Evolutionary conservation across 64 coral and sea anemone genomes (phyloP), one percentile per base, ranked within the genome.

Genomic region (Astreopora myriophthalma): DNA sequence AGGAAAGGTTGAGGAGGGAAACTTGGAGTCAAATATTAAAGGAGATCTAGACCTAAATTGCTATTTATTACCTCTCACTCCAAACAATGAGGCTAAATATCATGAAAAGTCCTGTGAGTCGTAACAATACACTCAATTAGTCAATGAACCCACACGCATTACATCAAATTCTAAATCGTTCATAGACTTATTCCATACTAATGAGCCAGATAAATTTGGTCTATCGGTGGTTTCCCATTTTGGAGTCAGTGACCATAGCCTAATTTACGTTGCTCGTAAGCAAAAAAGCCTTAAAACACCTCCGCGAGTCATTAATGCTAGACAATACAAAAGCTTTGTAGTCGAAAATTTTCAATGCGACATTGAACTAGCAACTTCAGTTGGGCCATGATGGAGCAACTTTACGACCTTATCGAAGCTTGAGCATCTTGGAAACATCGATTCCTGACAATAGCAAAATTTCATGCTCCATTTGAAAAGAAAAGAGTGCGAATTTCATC

Each of bases 401-500:
- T 71, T 11, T 23, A 87, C 49, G 33, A 87, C 68, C 66, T 67
- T 25, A 51, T 20, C 65, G 19, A 34, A 38, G 66, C 84, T 1
- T 87, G 84, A 23, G 84, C 71, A 39, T 58, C 17, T 9, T n/a
- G 84, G 66, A 87, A 87, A 87, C 44, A 85, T n/a, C 35, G 31
- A 26, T 34, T 65, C 17, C 23, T 85, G 52, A 17, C 79, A 62
- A 44, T 83, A 32, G 79, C 79, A 40, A 46, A 32, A 48, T 5
- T 7, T 34, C 73, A 76, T 76, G 73, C 5, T 76, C 42, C 42
- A 11, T 46, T 46, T 46, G 11, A 46, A 46, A 46, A 46, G 42
- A 46, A 46, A 46, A 46, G 42, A 46, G 42, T 46, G 42, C 42
- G 42, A 46, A 46, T 6, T 46, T 46, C 42, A 46, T 46, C 42